Base-by-base conservation (phyloP, 2,113 vertebrate species). In the Machaerirhynchus nigripectus region DNA sequence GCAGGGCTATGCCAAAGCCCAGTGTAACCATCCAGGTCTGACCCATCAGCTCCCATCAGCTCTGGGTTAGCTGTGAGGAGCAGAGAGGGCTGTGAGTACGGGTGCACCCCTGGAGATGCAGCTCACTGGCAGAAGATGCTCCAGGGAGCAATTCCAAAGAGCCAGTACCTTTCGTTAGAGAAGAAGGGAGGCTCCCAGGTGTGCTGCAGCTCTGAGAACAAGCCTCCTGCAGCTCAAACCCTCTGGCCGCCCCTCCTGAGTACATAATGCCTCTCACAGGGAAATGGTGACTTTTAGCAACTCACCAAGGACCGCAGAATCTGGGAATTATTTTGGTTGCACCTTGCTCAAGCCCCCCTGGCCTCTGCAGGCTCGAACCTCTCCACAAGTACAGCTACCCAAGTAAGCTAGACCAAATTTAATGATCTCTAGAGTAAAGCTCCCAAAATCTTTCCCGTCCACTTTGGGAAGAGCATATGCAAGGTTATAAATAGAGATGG, bases 401-500 rank as follows among this genome's bases (percentile, higher is more conserved):
- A 59, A 78, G 49, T 9, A 31, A 95, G 76, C 42, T 1, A 27
- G 9, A 86, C 35, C 10, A 46, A 86, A 93, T 89, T 44, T 78
- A 59, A 71, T 59, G 30, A 90, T 57, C 55, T 55, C 47, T n/a
- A n/a, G 50, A 12, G 11, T 42, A 57, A 90, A 94, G 27, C 13
- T 89, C 39, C 69, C 61, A 9, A 87, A 79, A 73, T 52, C 74
- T 84, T 84, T 71, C 69, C 63, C 9, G 12, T 85, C 40, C 23
- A 35, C 47, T 39, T 70, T 28, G 17, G 73, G 57, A 92, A 92
- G 46, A 84, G 52, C 80, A 61, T 46, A 82, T 46, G 61, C 49
- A 68, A 73, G 53, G 47, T 78, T 95, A 93, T 79, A 96, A 95
- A 94, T 84, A 87, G 16, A 83, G 56, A 61, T 42, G 61, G 84